Evolutionary conservation across 2,113 vertebrate genomes (phyloP).

Genomic region (Narcine bancroftii): DNA sequence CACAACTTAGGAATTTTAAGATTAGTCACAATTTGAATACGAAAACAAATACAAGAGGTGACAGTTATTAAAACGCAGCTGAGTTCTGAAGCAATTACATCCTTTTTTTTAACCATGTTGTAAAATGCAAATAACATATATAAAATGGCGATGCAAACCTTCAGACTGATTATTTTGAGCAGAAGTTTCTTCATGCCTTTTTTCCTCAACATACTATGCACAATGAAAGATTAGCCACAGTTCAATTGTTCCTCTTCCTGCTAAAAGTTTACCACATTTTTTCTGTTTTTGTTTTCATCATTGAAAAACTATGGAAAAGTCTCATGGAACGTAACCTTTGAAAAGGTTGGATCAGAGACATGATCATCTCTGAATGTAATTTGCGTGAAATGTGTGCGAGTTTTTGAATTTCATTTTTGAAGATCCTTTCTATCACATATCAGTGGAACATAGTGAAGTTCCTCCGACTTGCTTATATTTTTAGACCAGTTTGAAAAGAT

Average conservation of each 20-base stretch:
- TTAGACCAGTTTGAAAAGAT: not conserved
- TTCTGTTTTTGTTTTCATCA: not conserved
- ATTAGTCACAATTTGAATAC: too few relatives aligned
- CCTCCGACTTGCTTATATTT: not conserved
- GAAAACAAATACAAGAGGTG: too few relatives aligned
- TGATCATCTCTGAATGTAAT: not conserved
- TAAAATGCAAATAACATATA: too few relatives aligned
- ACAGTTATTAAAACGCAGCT: too few relatives aligned
- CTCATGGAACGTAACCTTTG: not conserved
- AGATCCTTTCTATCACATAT: not conserved
- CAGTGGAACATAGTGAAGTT: not conserved
- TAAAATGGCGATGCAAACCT: too few relatives aligned
- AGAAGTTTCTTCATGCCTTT: not conserved
- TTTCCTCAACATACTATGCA: not conserved
- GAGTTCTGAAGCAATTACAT: too few relatives aligned
- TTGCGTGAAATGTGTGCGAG: not conserved
- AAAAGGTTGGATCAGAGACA: not conserved
- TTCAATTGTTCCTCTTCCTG: not conserved
- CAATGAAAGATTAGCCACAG: not conserved
- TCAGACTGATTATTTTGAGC: too few relatives aligned
- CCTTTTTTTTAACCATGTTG: too few relatives aligned
- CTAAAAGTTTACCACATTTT: not conserved
- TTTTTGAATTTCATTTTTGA: not conserved
- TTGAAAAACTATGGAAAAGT: not conserved
- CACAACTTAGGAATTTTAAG: too few relatives aligned